phyloP scores from a whole-genome alignment of 2,113 vertebrate species.

The Otis tarda region DNA sequence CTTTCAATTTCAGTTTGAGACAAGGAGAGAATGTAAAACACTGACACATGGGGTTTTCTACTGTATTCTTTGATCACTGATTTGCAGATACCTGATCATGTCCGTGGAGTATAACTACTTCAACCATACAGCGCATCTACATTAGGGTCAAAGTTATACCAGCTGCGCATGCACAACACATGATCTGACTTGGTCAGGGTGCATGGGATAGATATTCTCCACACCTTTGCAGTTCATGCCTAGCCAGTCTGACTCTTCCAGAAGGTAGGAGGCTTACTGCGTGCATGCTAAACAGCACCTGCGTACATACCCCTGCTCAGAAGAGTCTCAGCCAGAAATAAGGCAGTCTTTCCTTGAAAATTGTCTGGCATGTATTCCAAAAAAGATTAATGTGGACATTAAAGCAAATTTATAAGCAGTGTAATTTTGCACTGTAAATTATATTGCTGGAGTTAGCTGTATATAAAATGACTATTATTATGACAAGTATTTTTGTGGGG shows the following conservation, averaged over 20 bases:
- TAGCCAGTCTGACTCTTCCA: background rate
- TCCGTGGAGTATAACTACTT: background rate
- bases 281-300: background rate
- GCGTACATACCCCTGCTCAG: background rate
- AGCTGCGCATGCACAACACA: rapidly evolving
- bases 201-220: background rate
- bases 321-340: background rate
- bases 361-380: background rate
- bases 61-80: background rate
- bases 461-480: background rate
- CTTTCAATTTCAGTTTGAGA: background rate
- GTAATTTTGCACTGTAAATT: background rate
- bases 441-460: background rate
- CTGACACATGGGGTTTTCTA: background rate
- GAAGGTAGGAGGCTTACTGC: background rate
- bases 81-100: background rate
- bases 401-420: background rate
- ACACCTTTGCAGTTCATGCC: background rate
- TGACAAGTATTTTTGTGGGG: rapidly evolving
- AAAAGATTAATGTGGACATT: background rate
- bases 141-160: background rate
- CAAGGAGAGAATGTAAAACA: background rate
- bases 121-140: background rate
- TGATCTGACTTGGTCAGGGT: background rate
- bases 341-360: background rate